Conservation (phyloP, 2,113 vertebrate genomes). For the Eptatretus burgeri region DNA sequence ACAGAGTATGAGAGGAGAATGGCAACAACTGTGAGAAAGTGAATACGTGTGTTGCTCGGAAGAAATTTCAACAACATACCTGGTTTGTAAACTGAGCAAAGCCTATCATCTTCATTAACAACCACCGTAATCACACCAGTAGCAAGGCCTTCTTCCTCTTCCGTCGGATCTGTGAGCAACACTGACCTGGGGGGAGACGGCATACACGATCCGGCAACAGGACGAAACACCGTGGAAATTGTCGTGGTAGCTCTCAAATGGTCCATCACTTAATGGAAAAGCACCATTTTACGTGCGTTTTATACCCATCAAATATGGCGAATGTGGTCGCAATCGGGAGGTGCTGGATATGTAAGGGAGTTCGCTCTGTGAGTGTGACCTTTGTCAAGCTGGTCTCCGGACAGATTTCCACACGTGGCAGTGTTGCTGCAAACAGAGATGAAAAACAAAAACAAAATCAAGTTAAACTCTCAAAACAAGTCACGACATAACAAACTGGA, state of each 20-base stretch:
- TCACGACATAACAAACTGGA: too few relatives aligned
- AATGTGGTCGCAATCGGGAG: constrained; percentile 52
- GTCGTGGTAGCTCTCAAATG: not conserved
- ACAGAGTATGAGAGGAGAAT: too few relatives aligned
- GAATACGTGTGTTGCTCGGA: too few relatives aligned
- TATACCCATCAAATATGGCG: constrained; percentile 70
- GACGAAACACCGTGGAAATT: not conserved
- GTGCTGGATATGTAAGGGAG: constrained; percentile 29
- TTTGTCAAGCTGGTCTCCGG: constrained; percentile 42
- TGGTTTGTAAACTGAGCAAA: constrained; percentile 22
- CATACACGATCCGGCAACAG: not conserved
- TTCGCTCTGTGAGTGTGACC: constrained; percentile 37
- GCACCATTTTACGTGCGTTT: not conserved
- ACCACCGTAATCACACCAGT: constrained; percentile 45
- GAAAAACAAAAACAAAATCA: not conserved
- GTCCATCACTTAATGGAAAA: too few relatives aligned
- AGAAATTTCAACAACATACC: not conserved
- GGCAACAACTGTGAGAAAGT: too few relatives aligned
- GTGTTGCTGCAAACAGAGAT: constrained; percentile 22
- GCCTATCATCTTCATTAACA: constrained; percentile 38
- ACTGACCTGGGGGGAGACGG: constrained; percentile 14
- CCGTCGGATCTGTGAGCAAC: constrained; percentile 52
- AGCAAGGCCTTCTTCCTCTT: constrained; percentile 51
- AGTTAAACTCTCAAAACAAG: too few relatives aligned
- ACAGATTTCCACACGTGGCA: constrained; percentile 41